Base-by-base conservation (phyloP, 2,888 invertebrate species). In the Coelinius sp. region DNA sequence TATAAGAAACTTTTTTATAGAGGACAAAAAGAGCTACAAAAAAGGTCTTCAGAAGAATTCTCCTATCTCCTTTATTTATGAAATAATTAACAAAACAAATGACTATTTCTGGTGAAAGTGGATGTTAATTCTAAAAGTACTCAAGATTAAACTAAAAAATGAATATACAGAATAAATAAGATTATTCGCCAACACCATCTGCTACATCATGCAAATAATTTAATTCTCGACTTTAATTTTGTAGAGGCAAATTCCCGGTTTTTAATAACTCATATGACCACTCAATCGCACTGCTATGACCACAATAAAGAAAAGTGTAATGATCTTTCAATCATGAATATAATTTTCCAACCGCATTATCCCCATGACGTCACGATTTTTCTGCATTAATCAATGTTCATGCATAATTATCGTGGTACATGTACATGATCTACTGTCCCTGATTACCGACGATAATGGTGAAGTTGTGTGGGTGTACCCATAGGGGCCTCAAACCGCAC, bases 371-470 rank as follows among this genome's bases (percentile, higher is more conserved):
- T 49, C 49, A 22, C 20, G 8, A 7, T 0, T 20, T 49, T 49
- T 49, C 46, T 17, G 49, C 49, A 22, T 17, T 49, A 10, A 17
- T 49, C 49, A 17, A 20, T 17, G 49, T 41, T 41, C 14, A 8
- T 49, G 49, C 49, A 49, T 49, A 49, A 49, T 49, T 49, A 49
- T 49, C 49, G 49, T 17, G 49, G 17, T 17, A 22, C 49, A 5
- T 3, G 31, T 31, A 7, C 49, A 17, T 17, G 20, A 49, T 49
- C 49, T 49, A 49, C 49, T n/a, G 53, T 53, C 53, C 53, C 53
- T 25, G 53, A 53, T 53, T 53, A 25, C 53, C n/a, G 25, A 8
- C 53, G 53, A 53, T 53, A 53, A 53, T 10, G 49, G 49, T 22
- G 10, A 25, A 31, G 0, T 14, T 17, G 25, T 25, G 53, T 53